Evolutionary conservation across 1,140 invertebrate species (phyloP).

Genomic region (Piezodorus guildinii): DNA sequence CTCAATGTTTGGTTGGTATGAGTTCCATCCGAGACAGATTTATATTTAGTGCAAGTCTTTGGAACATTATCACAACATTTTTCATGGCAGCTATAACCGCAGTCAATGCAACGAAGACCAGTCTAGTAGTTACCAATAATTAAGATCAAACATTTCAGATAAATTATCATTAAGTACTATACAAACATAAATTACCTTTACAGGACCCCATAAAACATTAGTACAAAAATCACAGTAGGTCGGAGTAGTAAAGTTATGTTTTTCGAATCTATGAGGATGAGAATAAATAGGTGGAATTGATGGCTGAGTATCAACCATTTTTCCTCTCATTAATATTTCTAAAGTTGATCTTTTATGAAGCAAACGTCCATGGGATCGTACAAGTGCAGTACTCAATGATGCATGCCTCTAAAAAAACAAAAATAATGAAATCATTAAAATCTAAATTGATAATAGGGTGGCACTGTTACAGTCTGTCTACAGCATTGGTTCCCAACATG

Average conservation of each 20-base stretch:
- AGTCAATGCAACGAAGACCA: slow-evolving; percentile 80
- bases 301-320: slow-evolving; percentile 53
- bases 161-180: not conserved
- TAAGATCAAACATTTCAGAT: slow-evolving; percentile 20
- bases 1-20: slow-evolving; percentile 50
- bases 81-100: slow-evolving; percentile 91
- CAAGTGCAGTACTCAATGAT: slow-evolving; percentile 76
- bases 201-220: slow-evolving; percentile 84
- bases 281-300: slow-evolving; percentile 45
- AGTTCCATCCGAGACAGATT: slow-evolving; percentile 52
- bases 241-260: slow-evolving; percentile 78
- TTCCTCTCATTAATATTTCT: slow-evolving; percentile 78
- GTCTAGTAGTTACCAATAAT: slow-evolving; percentile 38
- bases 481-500: too few species aligned
- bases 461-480: too few species aligned
- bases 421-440: not conserved
- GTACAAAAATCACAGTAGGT: slow-evolving; percentile 85
- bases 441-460: not conserved
- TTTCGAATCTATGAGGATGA: slow-evolving; percentile 80
- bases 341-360: slow-evolving; percentile 85
- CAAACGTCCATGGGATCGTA: slow-evolving; percentile 72
- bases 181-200: slow-evolving; percentile 45
- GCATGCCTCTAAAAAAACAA: slow-evolving; percentile 48
- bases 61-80: slow-evolving; percentile 80
- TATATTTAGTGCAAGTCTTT: slow-evolving; percentile 86